Evolutionary conservation across 2,888 invertebrate species (phyloP), one percentile per base, ranked within the genome.

Genomic region (Pristionchus exspectatus): DNA sequence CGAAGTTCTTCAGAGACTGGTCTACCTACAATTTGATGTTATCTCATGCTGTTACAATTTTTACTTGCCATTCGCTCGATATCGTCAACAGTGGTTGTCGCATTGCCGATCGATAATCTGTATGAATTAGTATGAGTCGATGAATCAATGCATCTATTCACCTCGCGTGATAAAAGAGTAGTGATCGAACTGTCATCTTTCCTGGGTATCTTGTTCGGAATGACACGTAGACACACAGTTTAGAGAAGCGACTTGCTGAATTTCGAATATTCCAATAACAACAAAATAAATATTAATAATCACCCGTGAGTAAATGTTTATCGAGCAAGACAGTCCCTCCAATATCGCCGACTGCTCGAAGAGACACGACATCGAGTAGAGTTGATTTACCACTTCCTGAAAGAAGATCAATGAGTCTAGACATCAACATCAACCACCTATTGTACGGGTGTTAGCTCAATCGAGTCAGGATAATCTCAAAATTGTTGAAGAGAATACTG

Each of bases 361-460:
- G 95, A 0, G 96, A 95, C 90, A 98, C 97, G 14, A 98, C 98
- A 95, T 98, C 98, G 14, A 99, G 96, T 5, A 99, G 96, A 0
- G 98, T 98, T 59, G 98, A 97, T 95, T 99, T 99, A 0, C 98
- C 98, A 93, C 98, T 98, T 24, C 98, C 98, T 97, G 93, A 44
- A 95, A 94, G 50, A 38, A 50, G 14, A 21, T 59, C 66, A 66
- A 2, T 56, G 66, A 87, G 44, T 77, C 54, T 88, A 24, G 30
- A 30, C 63, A 81, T 50, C 69, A 14, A 10, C 54, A 27, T 24
- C 88, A 56, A 14, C 24, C 16, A 18, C 18, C 14, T 83, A 50
- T 74, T 30, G 74, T 33, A 30, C 21, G 9, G 74, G 33, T 18
- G 33, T 38, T 21, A 30, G 33, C 50, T 83, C 77, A 50, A 50